A percentile compares a stretch with the other conserved stretches of the same genome.
Conservation (phyloP, 2,888 invertebrate species). For the Epinotia nisella region DNA sequence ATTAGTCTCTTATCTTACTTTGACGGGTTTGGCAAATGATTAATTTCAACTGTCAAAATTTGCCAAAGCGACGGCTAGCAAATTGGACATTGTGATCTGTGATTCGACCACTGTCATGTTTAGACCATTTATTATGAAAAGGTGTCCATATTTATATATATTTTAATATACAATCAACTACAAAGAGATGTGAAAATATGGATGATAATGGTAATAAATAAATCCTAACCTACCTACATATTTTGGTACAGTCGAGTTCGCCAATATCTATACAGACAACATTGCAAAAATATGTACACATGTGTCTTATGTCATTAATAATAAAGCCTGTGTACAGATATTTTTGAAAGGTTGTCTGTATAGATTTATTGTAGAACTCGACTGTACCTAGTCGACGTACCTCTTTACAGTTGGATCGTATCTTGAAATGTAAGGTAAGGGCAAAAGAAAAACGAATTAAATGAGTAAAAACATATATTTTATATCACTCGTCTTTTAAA, state of each 20-base stretch:
- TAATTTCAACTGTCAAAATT: conserved; percentile 26
- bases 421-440: not conserved
- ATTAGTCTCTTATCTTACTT: conserved; percentile 1
- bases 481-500: conserved; percentile 78
- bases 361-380: no score
- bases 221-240: no score
- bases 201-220: no score
- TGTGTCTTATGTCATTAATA: no score
- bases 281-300: no score
- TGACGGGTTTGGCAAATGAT: conserved; percentile 28
- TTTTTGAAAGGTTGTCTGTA: no score
- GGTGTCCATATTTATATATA: not conserved
- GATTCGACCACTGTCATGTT: conserved; percentile 17
- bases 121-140: not conserved
- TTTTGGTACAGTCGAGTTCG: no score
- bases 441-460: conserved; percentile 54
- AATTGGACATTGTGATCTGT: conserved; percentile 5
- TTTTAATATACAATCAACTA: not conserved
- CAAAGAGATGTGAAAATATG: not conserved
- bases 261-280: no score
- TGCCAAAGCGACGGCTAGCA: conserved; percentile 6
- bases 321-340: no score
- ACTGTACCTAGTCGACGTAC: no score
- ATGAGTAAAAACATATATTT: conserved; percentile 85
- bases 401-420: no score